Evolutionary conservation across 2,113 vertebrate genomes (phyloP).

Genomic region (Orycteropus afer): DNA sequence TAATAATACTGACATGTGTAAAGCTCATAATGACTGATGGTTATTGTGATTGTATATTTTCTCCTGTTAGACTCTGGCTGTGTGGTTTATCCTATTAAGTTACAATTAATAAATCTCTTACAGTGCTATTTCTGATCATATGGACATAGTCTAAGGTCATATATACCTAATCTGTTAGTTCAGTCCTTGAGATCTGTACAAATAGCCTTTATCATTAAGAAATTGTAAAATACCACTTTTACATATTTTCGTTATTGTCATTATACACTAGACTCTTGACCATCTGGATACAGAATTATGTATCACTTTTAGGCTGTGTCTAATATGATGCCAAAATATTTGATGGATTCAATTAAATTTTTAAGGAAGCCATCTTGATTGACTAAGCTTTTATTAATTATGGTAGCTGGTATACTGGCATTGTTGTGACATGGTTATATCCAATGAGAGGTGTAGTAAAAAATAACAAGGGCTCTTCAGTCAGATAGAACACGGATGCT

Average conservation of each 20-base stretch:
- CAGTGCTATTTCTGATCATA: background rate
- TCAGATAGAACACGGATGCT: background rate
- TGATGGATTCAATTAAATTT: constrained; percentile 44
- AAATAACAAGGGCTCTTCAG: background rate
- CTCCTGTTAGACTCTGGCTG: background rate
- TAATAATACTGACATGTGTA: background rate
- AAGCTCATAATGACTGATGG: constrained; percentile 6
- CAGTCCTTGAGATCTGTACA: constrained; percentile 27
- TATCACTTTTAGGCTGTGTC: constrained; percentile 19
- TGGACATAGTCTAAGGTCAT: background rate
- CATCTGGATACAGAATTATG: constrained; percentile 51
- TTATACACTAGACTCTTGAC: constrained; percentile 3
- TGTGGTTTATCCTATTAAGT: constrained; percentile 17
- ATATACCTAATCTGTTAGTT: background rate
- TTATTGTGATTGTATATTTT: background rate
- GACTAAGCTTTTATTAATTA: background rate
- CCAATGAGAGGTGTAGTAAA: background rate
- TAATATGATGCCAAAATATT: constrained; percentile 52
- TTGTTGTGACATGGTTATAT: background rate
- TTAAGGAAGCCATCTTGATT: background rate
- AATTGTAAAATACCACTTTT: background rate
- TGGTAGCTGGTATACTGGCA: background rate
- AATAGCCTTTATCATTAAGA: constrained; percentile 1
- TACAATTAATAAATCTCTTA: background rate
- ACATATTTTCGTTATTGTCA: background rate